Conservation (phyloP, 2,797 vertebrate genomes). For the Myioborus miniatus region DNA sequence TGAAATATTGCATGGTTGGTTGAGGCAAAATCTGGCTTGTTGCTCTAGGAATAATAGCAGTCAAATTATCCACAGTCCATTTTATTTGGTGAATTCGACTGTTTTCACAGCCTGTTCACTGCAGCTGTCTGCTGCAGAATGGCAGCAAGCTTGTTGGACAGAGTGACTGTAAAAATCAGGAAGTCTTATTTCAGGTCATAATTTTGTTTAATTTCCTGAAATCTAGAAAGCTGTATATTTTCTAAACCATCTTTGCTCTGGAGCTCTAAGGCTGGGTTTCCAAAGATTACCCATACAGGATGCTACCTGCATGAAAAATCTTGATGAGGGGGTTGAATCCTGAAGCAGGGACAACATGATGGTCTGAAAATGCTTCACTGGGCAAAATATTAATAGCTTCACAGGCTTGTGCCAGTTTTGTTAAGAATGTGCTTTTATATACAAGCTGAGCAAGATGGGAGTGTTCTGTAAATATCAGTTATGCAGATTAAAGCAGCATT, state of each 20-base stretch:
- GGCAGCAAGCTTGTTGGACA: conserved; percentile 15
- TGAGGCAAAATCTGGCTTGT: not conserved
- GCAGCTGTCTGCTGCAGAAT: conserved; percentile 36
- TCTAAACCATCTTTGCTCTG: not conserved
- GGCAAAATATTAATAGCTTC: not conserved
- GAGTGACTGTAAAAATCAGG: conserved; percentile 1
- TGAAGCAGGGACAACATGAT: not conserved
- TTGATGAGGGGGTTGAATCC: not conserved
- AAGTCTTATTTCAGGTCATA: not conserved
- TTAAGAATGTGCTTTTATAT: not conserved
- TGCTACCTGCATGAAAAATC: not conserved
- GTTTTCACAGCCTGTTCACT: conserved; percentile 35
- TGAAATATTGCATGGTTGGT: not conserved
- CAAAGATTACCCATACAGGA: not conserved
- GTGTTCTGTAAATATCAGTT: not conserved
- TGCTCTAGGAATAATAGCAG: conserved; percentile 38
- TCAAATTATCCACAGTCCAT: conserved; percentile 27
- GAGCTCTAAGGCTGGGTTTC: not conserved
- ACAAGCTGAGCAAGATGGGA: not conserved
- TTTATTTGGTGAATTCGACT: conserved; percentile 19
- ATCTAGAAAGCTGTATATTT: not conserved
- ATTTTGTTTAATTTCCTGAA: conserved; percentile 7
- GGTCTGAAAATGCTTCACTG: not conserved
- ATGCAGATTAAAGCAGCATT: not conserved
- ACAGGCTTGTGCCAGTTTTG: not conserved